Percentiles rank a stretch among this genome's conserved stretches.
Evolutionary conservation across 2,888 invertebrate genomes (phyloP).

Genomic region (Apotomis capreana): DNA sequence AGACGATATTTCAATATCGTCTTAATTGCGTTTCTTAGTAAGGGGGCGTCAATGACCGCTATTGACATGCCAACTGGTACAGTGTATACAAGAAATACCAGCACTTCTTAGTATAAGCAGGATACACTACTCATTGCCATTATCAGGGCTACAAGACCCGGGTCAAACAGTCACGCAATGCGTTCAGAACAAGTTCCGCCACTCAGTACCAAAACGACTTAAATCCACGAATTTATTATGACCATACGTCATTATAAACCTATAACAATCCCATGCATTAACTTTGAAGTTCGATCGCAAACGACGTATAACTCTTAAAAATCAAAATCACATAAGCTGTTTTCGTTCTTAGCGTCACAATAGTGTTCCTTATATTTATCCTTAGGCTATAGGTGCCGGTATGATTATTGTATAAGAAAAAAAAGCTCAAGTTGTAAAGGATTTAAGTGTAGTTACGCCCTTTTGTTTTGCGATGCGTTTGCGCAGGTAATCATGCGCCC

Average conservation of each 20-base stretch:
- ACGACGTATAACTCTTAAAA: no score
- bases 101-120: not conserved
- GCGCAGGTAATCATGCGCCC: slow-evolving; percentile 17
- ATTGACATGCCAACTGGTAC: no score
- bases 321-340: slow-evolving; percentile 2
- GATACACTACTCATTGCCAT: slow-evolving; percentile 2
- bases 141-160: not conserved
- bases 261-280: no score
- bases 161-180: not conserved
- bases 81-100: no score
- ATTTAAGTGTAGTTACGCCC: not conserved
- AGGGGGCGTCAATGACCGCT: no score
- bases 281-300: not conserved
- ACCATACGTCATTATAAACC: no score
- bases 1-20: no score
- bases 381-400: slow-evolving; percentile 21
- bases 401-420: not conserved
- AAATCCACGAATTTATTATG: no score
- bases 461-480: slow-evolving; percentile 1
- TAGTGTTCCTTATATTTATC: slow-evolving; percentile 23
- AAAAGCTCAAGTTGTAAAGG: not conserved
- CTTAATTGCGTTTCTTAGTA: no score
- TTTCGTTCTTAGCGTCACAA: not conserved
- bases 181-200: not conserved
- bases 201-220: no score